phyloP scores from a whole-genome alignment of 1,140 invertebrate species.

The Orius laevigatus region DNA sequence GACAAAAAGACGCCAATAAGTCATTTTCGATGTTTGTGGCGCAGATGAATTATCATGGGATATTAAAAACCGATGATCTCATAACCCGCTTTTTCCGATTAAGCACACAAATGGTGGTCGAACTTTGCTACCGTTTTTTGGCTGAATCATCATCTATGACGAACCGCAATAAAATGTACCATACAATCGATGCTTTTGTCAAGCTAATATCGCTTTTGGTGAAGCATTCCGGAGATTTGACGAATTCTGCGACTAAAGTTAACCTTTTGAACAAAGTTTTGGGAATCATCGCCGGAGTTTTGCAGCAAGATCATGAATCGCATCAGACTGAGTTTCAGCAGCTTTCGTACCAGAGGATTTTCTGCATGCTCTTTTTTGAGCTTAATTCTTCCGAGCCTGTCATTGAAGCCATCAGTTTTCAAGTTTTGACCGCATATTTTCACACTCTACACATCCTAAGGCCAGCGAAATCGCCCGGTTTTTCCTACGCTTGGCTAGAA shows the following conservation, averaged over 20 bases:
- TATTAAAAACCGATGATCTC: conserved; percentile 92
- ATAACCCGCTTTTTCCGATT: conserved; percentile 94
- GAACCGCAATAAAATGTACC: conserved; percentile 68
- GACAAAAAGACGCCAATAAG: conserved; percentile 74
- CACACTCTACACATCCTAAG: conserved; percentile 82
- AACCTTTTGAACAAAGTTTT: conserved; percentile 93
- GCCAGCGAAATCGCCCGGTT: conserved; percentile 90
- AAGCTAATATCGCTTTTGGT: conserved; percentile 85
- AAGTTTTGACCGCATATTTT: conserved; percentile 75
- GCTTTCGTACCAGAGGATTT: conserved; percentile 91
- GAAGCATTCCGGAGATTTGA: conserved; percentile 82
- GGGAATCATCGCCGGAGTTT: conserved; percentile 85
- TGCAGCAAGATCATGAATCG: conserved; percentile 84
- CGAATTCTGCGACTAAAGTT: conserved; percentile 84
- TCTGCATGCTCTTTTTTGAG: conserved; percentile 94
- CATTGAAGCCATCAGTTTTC: conserved; percentile 80
- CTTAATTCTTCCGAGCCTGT: conserved; percentile 85
- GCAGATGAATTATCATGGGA: conserved; percentile 91
- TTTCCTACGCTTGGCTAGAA: conserved; percentile 97
- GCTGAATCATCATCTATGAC: conserved; percentile 33
- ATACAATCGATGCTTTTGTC: conserved; percentile 90
- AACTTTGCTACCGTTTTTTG: conserved; percentile 73
- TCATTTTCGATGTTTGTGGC: conserved; percentile 83
- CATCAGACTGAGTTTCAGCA: conserved; percentile 82
- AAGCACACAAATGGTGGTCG: conserved; percentile 92